Evolutionary conservation across 2,888 invertebrate genomes (phyloP).

Genomic region (Hypomecis atomaria): DNA sequence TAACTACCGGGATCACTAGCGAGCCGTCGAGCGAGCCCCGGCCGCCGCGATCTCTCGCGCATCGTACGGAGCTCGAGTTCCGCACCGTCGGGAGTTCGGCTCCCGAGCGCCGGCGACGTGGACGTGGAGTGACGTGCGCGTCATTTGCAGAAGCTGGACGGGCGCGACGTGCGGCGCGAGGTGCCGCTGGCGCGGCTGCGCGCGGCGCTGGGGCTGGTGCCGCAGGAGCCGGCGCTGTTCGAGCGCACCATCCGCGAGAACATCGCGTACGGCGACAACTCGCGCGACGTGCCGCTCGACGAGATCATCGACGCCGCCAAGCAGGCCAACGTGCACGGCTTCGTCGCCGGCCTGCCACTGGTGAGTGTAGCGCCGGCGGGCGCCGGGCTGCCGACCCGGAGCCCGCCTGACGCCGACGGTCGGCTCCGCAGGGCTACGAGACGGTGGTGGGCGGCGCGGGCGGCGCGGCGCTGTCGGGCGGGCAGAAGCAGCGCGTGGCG

Average conservation of each 20-base stretch:
- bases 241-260: constrained; percentile 92
- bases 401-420: constrained; percentile 83
- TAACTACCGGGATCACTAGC: too few relatives aligned
- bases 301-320: constrained; percentile 90
- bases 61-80: too few relatives aligned
- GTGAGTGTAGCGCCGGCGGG: constrained; percentile 76
- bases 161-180: constrained; percentile 80
- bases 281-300: constrained; percentile 84
- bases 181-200: constrained; percentile 88
- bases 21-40: too few relatives aligned
- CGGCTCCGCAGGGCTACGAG: constrained; percentile 85
- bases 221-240: constrained; percentile 94
- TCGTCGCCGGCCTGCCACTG: constrained; percentile 88
- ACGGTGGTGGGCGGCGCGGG: constrained; percentile 78
- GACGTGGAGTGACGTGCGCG: constrained; percentile 77
- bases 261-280: constrained; percentile 93
- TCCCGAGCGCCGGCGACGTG: constrained; percentile 75
- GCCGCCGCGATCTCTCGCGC: too few relatives aligned
- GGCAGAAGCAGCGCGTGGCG: constrained; percentile 90
- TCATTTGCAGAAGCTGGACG: constrained; percentile 73
- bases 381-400: constrained; percentile 86
- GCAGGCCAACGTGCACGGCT: constrained; percentile 91
- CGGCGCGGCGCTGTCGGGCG: constrained; percentile 89
- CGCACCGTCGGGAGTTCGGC: too few relatives aligned
- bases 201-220: constrained; percentile 90